Conservation (phyloP, 2,888 invertebrate species). For the Eristalis tenax region DNA sequence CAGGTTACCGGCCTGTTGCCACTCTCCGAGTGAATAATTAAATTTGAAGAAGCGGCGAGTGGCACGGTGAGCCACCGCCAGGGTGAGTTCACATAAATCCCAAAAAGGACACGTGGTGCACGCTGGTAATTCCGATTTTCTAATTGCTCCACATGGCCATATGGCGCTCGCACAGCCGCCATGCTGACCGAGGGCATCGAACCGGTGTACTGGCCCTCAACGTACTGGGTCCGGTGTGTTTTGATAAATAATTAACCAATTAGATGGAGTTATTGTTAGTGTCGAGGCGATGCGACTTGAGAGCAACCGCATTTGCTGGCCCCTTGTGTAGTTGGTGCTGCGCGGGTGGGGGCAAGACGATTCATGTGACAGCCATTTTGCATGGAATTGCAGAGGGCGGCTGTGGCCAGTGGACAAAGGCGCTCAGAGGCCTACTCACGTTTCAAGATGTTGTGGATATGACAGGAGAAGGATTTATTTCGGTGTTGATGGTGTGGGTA, state of each 20-base stretch:
- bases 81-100: constrained; percentile 17
- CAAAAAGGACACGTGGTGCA: constrained; percentile 11
- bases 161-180: not conserved
- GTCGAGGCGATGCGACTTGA: not conserved
- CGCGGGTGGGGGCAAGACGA: not conserved
- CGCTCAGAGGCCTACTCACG: too few species aligned
- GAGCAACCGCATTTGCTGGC: not conserved
- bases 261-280: constrained; percentile 38
- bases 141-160: constrained; percentile 21
- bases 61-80: not conserved
- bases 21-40: constrained; percentile 30
- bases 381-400: not conserved
- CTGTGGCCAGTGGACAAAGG: too few species aligned
- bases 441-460: too few species aligned
- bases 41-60: constrained; percentile 3
- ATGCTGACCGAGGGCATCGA: not conserved
- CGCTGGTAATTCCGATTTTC: constrained; percentile 19
- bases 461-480: too few species aligned
- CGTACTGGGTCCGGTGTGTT: not conserved
- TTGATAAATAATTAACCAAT: constrained; percentile 49
- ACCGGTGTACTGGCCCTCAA: not conserved
- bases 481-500: too few species aligned
- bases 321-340: not conserved
- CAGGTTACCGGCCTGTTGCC: not conserved
- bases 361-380: not conserved